phyloP scores from a whole-genome alignment of 1,140 invertebrate species.

The Drosophila lacteicornis region DNA sequence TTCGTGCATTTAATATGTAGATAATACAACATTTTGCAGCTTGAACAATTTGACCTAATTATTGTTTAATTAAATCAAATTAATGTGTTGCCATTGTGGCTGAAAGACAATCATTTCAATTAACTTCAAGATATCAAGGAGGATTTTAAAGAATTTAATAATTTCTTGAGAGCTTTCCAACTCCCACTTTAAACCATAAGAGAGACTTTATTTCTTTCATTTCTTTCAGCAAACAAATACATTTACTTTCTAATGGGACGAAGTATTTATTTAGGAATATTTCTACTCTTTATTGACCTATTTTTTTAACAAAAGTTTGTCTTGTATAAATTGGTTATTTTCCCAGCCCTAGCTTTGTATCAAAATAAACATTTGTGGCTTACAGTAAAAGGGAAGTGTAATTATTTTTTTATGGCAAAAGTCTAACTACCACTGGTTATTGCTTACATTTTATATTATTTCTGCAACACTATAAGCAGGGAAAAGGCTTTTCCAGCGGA shows the following conservation, averaged over 20 bases:
- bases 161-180: accelerated
- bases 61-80: neutral
- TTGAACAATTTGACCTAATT: constrained; percentile 1
- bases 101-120: neutral
- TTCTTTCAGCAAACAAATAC: neutral
- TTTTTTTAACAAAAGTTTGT: neutral
- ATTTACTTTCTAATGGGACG: too few species aligned
- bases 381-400: neutral
- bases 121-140: neutral
- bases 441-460: constrained; percentile 1
- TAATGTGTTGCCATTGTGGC: neutral
- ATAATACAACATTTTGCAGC: neutral
- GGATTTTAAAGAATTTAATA: neutral
- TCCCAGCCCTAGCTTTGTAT: neutral
- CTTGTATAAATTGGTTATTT: neutral
- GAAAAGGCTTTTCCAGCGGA: neutral
- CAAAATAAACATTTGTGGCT: neutral
- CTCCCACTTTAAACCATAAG: neutral
- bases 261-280: neutral
- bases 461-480: neutral
- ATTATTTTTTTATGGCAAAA: neutral
- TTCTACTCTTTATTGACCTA: neutral
- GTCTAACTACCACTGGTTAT: neutral
- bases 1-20: neutral
- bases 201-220: too few species aligned